Evolutionary conservation across 2,888 invertebrate species (phyloP).

Genomic region (Melikaiella ostensackeni): DNA sequence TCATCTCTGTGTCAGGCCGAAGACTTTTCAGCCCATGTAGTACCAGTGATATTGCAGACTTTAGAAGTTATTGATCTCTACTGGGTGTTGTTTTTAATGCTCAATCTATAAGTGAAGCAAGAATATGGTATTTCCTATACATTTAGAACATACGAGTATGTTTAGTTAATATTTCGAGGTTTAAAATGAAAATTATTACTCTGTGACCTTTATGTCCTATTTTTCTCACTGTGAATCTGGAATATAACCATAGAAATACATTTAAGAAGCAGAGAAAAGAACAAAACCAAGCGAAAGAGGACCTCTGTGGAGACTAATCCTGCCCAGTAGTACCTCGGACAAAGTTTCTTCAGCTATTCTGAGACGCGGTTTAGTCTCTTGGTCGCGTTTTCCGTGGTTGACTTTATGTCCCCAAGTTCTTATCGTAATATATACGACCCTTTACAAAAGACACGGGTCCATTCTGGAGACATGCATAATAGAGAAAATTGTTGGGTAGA

Average conservation of each 20-base stretch:
- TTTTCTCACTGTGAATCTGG: background rate
- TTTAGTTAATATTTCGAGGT: too few species aligned
- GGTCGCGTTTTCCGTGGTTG: constrained; percentile 42
- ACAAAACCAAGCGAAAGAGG: constrained; percentile 13
- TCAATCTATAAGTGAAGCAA: background rate
- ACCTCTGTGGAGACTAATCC: constrained; percentile 48
- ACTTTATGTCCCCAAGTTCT: constrained; percentile 7
- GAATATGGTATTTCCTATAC: background rate
- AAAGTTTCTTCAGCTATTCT: constrained; percentile 50
- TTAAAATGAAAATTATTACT: background rate
- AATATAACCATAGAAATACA: constrained; percentile 1
- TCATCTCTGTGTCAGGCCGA: too few species aligned
- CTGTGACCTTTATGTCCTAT: background rate
- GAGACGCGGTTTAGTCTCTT: constrained; percentile 48
- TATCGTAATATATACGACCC: constrained; percentile 43
- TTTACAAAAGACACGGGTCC: constrained; percentile 6
- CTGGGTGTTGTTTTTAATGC: background rate
- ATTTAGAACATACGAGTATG: background rate
- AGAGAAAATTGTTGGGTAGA: background rate
- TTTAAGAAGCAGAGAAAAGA: constrained; percentile 16
- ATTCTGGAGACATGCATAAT: background rate
- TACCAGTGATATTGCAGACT: too few species aligned
- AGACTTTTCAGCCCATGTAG: too few species aligned
- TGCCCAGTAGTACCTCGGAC: constrained; percentile 45
- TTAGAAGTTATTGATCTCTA: background rate